phyloP scores from a whole-genome alignment of 2,113 vertebrate genomes.

The Menura novaehollandiae region DNA sequence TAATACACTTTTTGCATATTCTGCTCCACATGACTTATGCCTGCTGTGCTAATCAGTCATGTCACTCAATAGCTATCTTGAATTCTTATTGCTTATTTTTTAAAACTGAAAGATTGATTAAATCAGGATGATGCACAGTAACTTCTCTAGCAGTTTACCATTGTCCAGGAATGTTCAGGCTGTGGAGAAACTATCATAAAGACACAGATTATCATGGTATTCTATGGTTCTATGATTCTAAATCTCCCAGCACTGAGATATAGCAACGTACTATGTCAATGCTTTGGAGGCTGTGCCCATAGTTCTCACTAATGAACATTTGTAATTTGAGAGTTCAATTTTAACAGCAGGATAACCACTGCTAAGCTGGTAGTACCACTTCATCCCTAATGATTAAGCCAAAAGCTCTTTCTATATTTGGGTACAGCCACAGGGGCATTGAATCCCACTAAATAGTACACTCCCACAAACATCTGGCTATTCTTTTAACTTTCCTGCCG shows the following conservation, averaged over 20 bases:
- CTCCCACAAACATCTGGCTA: not conserved
- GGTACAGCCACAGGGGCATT: not conserved
- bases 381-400: not conserved
- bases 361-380: not conserved
- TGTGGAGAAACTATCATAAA: not conserved
- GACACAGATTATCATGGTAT: not conserved
- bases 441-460: not conserved
- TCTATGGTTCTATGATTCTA: not conserved
- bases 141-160: not conserved
- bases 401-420: conserved; percentile 17
- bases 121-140: not conserved
- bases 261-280: not conserved
- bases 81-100: not conserved
- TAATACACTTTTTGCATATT: conserved; percentile 5
- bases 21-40: not conserved
- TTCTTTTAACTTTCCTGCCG: not conserved
- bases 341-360: conserved; percentile 9
- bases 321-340: not conserved
- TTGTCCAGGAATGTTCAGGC: not conserved
- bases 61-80: not conserved
- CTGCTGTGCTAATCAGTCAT: conserved; percentile 26
- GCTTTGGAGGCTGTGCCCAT: not conserved
- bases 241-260: not conserved
- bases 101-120: not conserved
- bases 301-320: not conserved